These are phyloP conservation scores for Bryconaethiops microstoma DNA, from an alignment of 2,797 vertebrate genomes.

Conservation along the genomic window DNA sequence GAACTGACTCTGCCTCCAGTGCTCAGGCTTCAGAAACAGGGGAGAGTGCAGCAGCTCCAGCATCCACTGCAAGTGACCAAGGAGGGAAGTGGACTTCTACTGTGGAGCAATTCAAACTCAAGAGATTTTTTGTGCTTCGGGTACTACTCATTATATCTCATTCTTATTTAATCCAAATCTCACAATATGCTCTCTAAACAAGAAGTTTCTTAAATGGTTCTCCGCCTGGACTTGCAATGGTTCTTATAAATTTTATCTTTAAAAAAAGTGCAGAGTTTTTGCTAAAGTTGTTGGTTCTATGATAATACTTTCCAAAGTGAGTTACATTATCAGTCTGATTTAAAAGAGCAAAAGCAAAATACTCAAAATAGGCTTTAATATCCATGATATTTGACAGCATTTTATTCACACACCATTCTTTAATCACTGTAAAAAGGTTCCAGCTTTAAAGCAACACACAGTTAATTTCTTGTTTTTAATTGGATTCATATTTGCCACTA, in stretches of 20 bases:
- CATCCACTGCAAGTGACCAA: neutral
- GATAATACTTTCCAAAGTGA: neutral
- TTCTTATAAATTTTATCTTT: too few relatives aligned
- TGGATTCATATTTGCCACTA: neutral
- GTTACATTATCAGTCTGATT: neutral
- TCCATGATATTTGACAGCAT: neutral
- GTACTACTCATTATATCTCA: conserved; percentile 56
- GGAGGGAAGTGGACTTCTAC: conserved; percentile 43
- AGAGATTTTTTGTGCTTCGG: conserved; percentile 79
- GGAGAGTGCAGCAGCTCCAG: neutral
- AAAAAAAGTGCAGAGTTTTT: too few relatives aligned
- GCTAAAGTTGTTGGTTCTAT: too few relatives aligned
- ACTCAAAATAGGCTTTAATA: neutral
- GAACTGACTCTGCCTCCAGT: neutral
- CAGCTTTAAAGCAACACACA: neutral
- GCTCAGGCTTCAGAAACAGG: conserved; percentile 28
- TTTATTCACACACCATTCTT: neutral
- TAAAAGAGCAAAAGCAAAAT: neutral
- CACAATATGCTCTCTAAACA: neutral
- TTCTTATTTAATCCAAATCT: neutral
- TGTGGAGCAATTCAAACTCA: conserved; percentile 67
- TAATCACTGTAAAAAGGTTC: neutral
- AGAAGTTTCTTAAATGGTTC: neutral
- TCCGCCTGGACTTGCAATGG: too few relatives aligned
- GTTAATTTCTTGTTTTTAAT: neutral